phyloP scores from a whole-genome alignment of 2,113 vertebrate genomes.

The Corythornis cristatus region DNA sequence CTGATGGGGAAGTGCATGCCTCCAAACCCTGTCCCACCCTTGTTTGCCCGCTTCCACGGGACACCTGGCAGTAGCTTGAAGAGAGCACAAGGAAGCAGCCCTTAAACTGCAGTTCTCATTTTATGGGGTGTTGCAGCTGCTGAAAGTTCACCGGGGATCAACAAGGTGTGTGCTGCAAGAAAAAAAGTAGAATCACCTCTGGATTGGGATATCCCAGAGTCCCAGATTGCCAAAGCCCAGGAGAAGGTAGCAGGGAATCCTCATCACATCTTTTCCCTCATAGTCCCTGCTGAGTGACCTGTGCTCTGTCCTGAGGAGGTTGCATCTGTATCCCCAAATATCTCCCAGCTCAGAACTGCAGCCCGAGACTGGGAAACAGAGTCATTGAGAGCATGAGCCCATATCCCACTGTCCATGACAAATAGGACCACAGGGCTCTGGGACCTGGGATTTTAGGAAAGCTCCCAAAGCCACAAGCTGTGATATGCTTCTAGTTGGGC shows the following conservation, averaged over 20 bases:
- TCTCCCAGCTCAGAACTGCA: background rate
- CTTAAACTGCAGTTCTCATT: background rate
- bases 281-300: rapidly evolving
- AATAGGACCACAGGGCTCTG: background rate
- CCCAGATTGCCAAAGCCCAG: background rate
- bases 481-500: background rate
- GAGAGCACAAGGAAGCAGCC: background rate
- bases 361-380: background rate
- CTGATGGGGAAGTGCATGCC: background rate
- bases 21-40: background rate
- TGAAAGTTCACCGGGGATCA: background rate
- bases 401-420: rapidly evolving
- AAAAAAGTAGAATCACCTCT: background rate
- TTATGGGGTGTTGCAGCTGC: background rate
- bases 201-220: background rate
- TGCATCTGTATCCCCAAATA: background rate
- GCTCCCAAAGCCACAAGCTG: background rate
- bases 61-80: background rate
- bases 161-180: background rate
- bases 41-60: background rate
- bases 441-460: background rate
- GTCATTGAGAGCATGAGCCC: rapidly evolving
- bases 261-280: background rate
- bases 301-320: background rate
- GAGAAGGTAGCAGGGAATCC: background rate